These are phyloP conservation scores for Lithobates pipiens DNA, from an alignment of 2,797 vertebrate species.

Conservation along the genomic window DNA sequence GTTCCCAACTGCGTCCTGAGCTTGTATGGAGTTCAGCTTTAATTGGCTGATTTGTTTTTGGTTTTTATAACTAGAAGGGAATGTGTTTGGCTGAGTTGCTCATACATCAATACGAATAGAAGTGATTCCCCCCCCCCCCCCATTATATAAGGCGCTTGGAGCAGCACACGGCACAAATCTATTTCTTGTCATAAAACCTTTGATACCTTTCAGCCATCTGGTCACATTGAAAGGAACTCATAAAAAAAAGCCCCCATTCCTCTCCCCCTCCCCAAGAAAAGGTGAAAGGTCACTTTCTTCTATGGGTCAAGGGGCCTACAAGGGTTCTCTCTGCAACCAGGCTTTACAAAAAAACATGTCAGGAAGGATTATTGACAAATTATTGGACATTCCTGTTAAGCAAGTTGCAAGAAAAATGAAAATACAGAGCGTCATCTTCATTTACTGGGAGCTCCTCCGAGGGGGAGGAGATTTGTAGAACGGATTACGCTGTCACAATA, in stretches of 20 bases:
- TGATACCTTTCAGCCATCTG: conserved; percentile 99
- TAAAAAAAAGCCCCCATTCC: conserved; percentile 85
- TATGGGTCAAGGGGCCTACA: conserved; percentile 90
- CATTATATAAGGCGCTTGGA: not conserved
- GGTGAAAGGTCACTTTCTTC: conserved; percentile 93
- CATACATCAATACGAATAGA: too few relatives aligned
- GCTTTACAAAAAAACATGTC: conserved; percentile 92
- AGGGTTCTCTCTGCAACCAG: conserved; percentile 85
- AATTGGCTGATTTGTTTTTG: too few relatives aligned
- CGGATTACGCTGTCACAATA: too few relatives aligned
- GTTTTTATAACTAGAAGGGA: too few relatives aligned
- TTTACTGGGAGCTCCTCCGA: too few relatives aligned
- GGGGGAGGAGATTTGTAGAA: too few relatives aligned
- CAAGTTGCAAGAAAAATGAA: conserved; percentile 14
- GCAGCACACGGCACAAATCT: conserved; percentile 64
- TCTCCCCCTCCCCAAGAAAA: conserved; percentile 75
- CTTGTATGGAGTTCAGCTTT: too few relatives aligned
- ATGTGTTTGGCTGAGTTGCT: too few relatives aligned
- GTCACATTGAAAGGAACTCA: conserved; percentile 89
- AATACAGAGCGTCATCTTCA: not conserved
- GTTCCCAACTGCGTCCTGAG: too few relatives aligned
- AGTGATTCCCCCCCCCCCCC: not conserved
- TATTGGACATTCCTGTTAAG: conserved; percentile 86
- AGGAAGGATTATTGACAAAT: conserved; percentile 93
- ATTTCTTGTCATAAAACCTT: conserved; percentile 97